Conservation (phyloP, 1,140 invertebrate genomes). For the Holotrichia oblita region DNA sequence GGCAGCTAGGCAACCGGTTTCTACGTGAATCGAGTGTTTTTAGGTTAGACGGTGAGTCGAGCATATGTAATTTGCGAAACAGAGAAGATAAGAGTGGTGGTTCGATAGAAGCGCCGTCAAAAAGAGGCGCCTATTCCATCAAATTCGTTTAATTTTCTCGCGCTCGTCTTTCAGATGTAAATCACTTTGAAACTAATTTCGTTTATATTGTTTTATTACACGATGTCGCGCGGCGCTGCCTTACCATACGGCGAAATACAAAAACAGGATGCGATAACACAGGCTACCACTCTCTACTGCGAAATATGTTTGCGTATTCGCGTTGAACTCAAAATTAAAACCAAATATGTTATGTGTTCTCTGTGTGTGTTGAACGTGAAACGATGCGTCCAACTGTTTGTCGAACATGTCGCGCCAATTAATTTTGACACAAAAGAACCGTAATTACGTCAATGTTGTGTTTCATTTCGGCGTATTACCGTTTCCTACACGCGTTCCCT, state of each 20-base stretch:
- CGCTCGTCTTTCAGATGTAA: conserved; percentile 25
- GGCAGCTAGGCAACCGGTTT: neutral
- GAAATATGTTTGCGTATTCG: conserved; percentile 3
- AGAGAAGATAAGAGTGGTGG: conserved; percentile 16
- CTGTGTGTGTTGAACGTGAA: neutral
- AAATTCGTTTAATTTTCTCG: conserved; percentile 21
- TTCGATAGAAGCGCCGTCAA: neutral
- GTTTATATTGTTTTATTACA: conserved; percentile 21
- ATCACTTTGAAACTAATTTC: conserved; percentile 34
- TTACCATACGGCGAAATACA: neutral
- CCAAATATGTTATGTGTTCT: conserved; percentile 13
- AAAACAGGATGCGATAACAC: conserved; percentile 11
- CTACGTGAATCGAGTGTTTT: conserved; percentile 13
- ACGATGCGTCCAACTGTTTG: conserved; percentile 8
- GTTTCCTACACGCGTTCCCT: neutral
- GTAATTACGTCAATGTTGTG: conserved; percentile 35
- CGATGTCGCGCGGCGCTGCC: neutral
- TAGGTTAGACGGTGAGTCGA: neutral
- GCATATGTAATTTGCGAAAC: conserved; percentile 15
- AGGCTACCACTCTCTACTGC: neutral
- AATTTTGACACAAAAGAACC: conserved; percentile 28
- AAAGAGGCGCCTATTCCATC: conserved; percentile 15
- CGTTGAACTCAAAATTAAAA: conserved; percentile 16
- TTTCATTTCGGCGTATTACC: conserved; percentile 7
- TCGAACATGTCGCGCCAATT: conserved; percentile 33